These are phyloP conservation scores for Acanthornis magna DNA, from an alignment of 2,797 vertebrate species.

Conservation along the genomic window DNA sequence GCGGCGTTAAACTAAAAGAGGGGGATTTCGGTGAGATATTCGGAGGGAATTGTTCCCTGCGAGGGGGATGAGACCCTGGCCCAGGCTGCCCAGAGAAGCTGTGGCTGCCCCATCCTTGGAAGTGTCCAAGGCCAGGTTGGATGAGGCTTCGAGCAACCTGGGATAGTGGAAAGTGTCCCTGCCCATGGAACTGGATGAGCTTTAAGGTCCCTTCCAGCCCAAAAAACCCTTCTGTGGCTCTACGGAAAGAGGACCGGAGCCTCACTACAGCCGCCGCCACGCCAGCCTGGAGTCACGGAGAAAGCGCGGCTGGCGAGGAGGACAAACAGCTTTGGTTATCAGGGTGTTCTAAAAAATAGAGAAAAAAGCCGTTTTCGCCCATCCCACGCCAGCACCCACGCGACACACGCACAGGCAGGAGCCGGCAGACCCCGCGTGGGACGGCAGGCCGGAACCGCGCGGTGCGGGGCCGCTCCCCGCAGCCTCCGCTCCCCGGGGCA, in stretches of 20 bases:
- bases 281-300: background rate
- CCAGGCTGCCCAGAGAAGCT: background rate
- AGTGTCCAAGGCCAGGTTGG: background rate
- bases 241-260: rapidly evolving
- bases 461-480: background rate
- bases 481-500: background rate
- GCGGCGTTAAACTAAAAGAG: background rate
- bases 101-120: background rate
- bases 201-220: background rate
- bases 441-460: background rate
- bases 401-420: background rate
- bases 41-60: background rate
- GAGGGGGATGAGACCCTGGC: background rate
- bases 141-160: background rate
- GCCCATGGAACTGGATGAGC: rapidly evolving
- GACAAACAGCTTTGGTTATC: background rate
- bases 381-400: background rate
- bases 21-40: background rate
- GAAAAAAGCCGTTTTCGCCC: background rate
- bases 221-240: background rate
- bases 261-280: background rate
- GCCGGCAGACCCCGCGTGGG: background rate
- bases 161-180: rapidly evolving
- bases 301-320: background rate
- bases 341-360: rapidly evolving